Conservation (phyloP, 2,797 vertebrate species). For the Falco columbarius region DNA sequence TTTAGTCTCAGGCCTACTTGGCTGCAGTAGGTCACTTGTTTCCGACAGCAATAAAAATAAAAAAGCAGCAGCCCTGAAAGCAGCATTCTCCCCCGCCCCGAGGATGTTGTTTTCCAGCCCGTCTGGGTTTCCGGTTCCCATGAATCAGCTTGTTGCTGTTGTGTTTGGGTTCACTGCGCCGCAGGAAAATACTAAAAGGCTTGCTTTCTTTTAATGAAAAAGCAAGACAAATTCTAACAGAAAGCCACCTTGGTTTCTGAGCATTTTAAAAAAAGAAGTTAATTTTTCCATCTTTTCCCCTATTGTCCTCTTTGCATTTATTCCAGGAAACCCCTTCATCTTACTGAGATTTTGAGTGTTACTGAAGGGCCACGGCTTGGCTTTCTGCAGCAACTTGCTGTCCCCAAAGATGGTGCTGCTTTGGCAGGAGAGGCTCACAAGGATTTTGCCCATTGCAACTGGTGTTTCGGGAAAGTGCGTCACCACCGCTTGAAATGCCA, state of each 20-base stretch:
- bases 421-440: not conserved
- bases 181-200: slow-evolving; percentile 18
- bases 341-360: not conserved
- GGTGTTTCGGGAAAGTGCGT: fast-evolving
- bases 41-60: slow-evolving; percentile 54
- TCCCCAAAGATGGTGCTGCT: not conserved
- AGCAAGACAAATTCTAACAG: not conserved
- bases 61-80: slow-evolving; percentile 2
- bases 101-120: slow-evolving; percentile 54
- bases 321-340: not conserved
- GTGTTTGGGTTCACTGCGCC: slow-evolving; percentile 3
- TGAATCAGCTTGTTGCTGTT: slow-evolving; percentile 13
- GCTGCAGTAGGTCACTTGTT: slow-evolving; percentile 63
- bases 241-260: not conserved
- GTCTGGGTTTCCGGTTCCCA: slow-evolving; percentile 63
- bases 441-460: not conserved
- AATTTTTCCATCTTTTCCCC: not conserved
- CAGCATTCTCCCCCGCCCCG: not conserved
- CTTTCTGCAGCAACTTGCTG: not conserved
- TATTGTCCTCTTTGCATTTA: not conserved
- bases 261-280: not conserved
- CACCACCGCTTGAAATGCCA: not conserved
- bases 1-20: slow-evolving; percentile 52
- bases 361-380: not conserved
- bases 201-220: slow-evolving; percentile 15